These are phyloP conservation scores for Styela plicata DNA, from an alignment of 23 tunicate genomes.

Conservation along the genomic window DNA sequence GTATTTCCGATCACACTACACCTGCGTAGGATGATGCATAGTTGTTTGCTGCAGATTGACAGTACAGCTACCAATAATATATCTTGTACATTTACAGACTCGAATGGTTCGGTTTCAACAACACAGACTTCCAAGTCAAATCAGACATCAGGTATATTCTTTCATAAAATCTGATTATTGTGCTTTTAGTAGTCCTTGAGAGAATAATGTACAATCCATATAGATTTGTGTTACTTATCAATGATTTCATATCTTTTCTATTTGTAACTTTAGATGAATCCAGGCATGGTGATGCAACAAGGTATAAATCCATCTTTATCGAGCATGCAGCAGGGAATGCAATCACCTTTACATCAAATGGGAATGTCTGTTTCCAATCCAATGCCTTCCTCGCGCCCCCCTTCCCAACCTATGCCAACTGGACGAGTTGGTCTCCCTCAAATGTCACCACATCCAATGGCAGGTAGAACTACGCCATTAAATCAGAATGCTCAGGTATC, in stretches of 20 bases:
- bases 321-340: conserved; percentile 37
- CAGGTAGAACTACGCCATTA: conserved; percentile 48
- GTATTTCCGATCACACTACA: no score
- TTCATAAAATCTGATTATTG: no score
- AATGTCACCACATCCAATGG: conserved; percentile 54
- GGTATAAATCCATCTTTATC: conserved; percentile 46
- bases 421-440: conserved; percentile 36
- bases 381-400: conserved; percentile 40
- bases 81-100: no score
- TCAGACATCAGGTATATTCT: conserved; percentile 16
- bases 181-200: no score
- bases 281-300: conserved; percentile 46
- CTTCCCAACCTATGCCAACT: conserved; percentile 50
- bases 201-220: no score
- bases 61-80: no score
- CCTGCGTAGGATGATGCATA: no score
- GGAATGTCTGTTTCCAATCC: conserved; percentile 8
- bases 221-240: no score
- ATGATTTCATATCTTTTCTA: no score
- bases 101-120: conserved; percentile 1
- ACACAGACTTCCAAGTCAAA: conserved; percentile 29
- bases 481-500: conserved; percentile 40
- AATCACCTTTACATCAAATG: conserved; percentile 22
- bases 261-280: conserved; percentile 37
- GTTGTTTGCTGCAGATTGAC: no score